phyloP scores from a whole-genome alignment of 1,140 invertebrate species.

The Drosophila willistoni region DNA sequence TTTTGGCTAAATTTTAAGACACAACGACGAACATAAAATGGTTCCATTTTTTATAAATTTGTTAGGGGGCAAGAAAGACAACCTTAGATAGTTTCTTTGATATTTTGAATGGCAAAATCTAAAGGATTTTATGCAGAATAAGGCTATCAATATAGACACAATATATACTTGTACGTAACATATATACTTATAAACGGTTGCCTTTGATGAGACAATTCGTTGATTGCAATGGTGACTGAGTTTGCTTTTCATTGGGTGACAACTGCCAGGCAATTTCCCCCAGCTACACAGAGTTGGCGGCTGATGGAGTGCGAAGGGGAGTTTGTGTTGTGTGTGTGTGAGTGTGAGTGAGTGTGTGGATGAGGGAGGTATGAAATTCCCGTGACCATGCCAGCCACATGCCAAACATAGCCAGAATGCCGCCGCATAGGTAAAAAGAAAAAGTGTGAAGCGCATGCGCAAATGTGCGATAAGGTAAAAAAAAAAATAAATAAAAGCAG shows the following conservation, averaged over 20 bases:
- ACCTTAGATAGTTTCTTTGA: no score
- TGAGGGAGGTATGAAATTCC: slow-evolving; percentile 48
- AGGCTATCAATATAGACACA: no score
- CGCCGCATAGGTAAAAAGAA: slow-evolving; percentile 36
- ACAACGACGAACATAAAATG: no score
- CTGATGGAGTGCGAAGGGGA: slow-evolving; percentile 13
- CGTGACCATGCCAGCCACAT: slow-evolving; percentile 69
- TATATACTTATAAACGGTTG: not conserved
- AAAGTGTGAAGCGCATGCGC: slow-evolving; percentile 76
- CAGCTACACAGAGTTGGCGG: slow-evolving; percentile 1
- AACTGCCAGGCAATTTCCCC: slow-evolving; percentile 8
- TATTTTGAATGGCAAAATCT: no score
- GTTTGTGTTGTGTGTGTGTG: no score
- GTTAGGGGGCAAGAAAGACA: no score
- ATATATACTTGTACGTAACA: not conserved
- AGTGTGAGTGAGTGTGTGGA: slow-evolving; percentile 1
- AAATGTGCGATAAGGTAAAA: slow-evolving; percentile 62
- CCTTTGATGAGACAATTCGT: not conserved
- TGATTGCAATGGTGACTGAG: not conserved
- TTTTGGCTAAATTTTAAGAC: no score
- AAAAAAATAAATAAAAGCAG: not conserved
- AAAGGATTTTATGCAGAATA: not conserved
- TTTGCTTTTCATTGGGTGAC: slow-evolving; percentile 20
- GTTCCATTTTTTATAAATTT: no score
- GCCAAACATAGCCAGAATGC: slow-evolving; percentile 67